Evolutionary conservation across 2,113 vertebrate species (phyloP).

Genomic region (Atherinomorus stipes): DNA sequence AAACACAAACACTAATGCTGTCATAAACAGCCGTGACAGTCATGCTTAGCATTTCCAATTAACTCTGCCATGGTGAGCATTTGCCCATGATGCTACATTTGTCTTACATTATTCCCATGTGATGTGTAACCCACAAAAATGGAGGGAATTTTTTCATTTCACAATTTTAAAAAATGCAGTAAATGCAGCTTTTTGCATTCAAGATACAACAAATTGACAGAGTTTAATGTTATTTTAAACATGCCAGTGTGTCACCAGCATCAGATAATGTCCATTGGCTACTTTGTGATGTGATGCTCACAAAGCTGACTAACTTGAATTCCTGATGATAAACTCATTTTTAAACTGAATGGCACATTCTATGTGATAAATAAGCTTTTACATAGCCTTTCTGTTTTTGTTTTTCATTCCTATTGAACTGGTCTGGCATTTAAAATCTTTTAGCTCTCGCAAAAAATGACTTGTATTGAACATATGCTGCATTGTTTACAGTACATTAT

Average conservation of each 20-base stretch:
- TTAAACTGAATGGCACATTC: not conserved
- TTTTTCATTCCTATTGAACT: not conserved
- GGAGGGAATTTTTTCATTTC: not conserved
- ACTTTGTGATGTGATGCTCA: constrained; percentile 11
- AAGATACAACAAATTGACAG: constrained; percentile 31
- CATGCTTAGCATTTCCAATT: not conserved
- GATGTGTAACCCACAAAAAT: not conserved
- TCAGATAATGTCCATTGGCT: not conserved
- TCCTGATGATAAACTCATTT: not conserved
- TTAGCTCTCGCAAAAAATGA: not conserved
- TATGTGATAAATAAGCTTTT: not conserved
- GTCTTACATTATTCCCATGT: constrained; percentile 13
- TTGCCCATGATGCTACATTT: not conserved
- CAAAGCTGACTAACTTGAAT: not conserved
- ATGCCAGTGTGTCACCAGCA: constrained; percentile 15
- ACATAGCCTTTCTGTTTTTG: not conserved
- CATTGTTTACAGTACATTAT: too few species aligned
- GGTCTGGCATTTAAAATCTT: not conserved
- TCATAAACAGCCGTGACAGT: not conserved
- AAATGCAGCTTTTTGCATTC: constrained; percentile 7
- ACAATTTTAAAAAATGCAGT: constrained; percentile 8
- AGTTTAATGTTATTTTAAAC: constrained; percentile 23
- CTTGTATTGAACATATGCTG: not conserved
- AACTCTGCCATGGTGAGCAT: not conserved
- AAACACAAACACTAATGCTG: not conserved